A percentile compares a stretch with the other conserved stretches of the same genome.
Conservation (phyloP, 2,888 invertebrate genomes). For the Rhamnusium bicolor region DNA sequence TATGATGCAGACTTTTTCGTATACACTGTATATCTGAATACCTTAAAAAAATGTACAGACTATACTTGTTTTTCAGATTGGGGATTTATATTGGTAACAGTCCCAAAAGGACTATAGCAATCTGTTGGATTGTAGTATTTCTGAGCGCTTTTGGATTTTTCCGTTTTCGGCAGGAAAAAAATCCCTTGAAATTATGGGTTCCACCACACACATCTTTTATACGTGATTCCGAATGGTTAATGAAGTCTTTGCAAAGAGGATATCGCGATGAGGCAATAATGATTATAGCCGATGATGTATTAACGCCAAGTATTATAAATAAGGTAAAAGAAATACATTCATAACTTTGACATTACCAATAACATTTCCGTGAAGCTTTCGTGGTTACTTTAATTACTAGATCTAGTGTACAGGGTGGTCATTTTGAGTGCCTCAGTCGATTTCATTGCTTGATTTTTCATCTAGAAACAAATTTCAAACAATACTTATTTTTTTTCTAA, state of each 20-base stretch:
- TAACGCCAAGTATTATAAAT: slow-evolving; percentile 76
- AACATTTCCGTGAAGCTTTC: too few species aligned
- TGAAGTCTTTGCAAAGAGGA: slow-evolving; percentile 78
- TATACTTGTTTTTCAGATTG: slow-evolving; percentile 70
- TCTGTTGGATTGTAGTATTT: slow-evolving; percentile 74
- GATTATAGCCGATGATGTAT: slow-evolving; percentile 78
- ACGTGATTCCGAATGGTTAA: slow-evolving; percentile 81
- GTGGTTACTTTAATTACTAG: too few species aligned
- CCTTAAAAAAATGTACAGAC: too few species aligned
- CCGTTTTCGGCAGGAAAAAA: slow-evolving; percentile 81
- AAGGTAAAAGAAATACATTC: slow-evolving; percentile 69
- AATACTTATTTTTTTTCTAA: too few species aligned
- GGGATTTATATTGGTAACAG: slow-evolving; percentile 76
- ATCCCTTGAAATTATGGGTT: slow-evolving; percentile 84
- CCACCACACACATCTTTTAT: slow-evolving; percentile 82
- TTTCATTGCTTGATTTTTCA: too few species aligned
- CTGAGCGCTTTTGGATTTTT: slow-evolving; percentile 77
- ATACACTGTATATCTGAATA: too few species aligned
- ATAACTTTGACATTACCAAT: too few species aligned
- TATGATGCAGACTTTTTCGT: too few species aligned
- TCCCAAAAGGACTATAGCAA: slow-evolving; percentile 76
- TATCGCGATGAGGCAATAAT: slow-evolving; percentile 77
- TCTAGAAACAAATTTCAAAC: too few species aligned
- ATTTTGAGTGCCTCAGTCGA: too few species aligned
- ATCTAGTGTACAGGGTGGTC: too few species aligned